phyloP scores from a whole-genome alignment of 2,113 vertebrate genomes.

The Miniopterus natalensis region DNA sequence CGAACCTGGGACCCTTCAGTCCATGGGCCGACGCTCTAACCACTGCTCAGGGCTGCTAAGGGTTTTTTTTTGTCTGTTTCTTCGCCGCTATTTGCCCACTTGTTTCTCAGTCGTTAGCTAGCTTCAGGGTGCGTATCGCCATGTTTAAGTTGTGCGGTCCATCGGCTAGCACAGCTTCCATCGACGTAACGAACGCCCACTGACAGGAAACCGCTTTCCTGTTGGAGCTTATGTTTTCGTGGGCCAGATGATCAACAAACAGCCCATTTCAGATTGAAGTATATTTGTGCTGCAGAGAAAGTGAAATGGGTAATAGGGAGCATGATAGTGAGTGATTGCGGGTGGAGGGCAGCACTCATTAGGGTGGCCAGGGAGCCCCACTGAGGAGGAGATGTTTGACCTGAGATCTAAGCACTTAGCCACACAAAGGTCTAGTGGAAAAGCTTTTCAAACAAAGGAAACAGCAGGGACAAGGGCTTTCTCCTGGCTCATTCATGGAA shows the following conservation, averaged over 20 bases:
- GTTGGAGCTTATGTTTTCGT: neutral
- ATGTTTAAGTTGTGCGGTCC: neutral
- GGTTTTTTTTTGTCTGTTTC: neutral
- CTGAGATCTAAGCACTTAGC: conserved; percentile 40
- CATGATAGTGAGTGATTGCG: neutral
- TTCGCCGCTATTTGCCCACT: neutral
- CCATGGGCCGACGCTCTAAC: no score
- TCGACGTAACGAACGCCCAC: neutral
- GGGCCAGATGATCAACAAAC: neutral
- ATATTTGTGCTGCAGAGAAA: neutral
- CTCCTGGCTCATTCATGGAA: neutral
- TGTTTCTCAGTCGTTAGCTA: neutral
- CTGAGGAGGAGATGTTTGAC: conserved; percentile 47
- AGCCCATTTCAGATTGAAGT: neutral
- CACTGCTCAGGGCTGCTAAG: no score
- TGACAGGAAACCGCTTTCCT: neutral
- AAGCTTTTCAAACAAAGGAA: conserved; percentile 65
- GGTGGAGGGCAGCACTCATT: neutral
- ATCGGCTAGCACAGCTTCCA: neutral
- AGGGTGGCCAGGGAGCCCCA: neutral
- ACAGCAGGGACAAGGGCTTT: neutral
- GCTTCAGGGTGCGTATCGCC: neutral
- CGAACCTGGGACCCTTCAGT: no score
- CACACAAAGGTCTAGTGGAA: neutral
- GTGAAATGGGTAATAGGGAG: neutral